Evolutionary conservation across 2,888 invertebrate genomes (phyloP), one percentile per base, ranked within the genome.

Genomic region (Reticulitermes lucifugus): DNA sequence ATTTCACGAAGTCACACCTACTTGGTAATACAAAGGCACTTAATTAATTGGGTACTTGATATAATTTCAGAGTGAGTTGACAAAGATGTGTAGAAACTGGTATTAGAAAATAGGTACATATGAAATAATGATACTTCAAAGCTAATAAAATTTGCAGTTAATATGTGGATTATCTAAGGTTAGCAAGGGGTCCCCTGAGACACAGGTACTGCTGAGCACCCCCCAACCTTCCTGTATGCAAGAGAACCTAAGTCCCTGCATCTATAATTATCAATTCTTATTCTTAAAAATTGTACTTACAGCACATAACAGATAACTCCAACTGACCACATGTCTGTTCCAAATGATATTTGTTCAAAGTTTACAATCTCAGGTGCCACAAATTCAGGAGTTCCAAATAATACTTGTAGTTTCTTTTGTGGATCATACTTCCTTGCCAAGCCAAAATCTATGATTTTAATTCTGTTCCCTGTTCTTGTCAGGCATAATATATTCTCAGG

Each of bases 381-480:
- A 90, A 99, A 99, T 92, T 99, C 99, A 0, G 99, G 99, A 0
- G 99, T 99, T 0, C 99, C 99, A 90, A 98, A 99, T 83, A 99
- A 92, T 6, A 99, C 98, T 91, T 97, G 97, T 83, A 98, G 92
- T 89, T 98, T 98, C 92, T 97, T 98, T 89, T 95, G 95, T 0
- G 98, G 97, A 90, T 98, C 97, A 90, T 96, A 98, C 90, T 96
- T 95, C 89, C 98, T 93, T 6, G 99, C 99, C 88, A 99, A 92
- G 14, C 99, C 99, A 90, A 99, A 99, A 92, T 99, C 99, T 88
- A 99, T 99, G 89, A 99, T 97, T 92, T 99, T 99, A 89, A 99
- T 98, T 88, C 99, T 94, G 92, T 99, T 99, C n/a, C 99, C 99
- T 83, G 97, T 95, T 90, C 97, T 96, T 86, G 99, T 97, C 43